Percentiles rank a stretch among this genome's conserved stretches.
These are phyloP conservation scores for Nycteola revayana DNA, from an alignment of 2,888 invertebrate species.

Conservation along the genomic window DNA sequence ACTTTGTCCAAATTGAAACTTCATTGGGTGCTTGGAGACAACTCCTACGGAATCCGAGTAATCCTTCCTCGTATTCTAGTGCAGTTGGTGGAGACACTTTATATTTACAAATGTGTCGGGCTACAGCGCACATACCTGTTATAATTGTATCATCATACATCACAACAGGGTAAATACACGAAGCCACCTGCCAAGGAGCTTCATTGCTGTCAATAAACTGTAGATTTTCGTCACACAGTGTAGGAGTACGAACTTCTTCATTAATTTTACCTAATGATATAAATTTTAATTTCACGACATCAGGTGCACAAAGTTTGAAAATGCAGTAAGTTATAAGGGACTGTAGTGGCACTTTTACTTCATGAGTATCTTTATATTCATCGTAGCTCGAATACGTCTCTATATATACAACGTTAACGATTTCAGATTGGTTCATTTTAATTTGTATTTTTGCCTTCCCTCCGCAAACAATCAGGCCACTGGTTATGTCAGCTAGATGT, in stretches of 20 bases:
- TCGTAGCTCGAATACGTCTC: slow-evolving; percentile 43
- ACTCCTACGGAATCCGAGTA: slow-evolving; percentile 90
- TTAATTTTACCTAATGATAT: slow-evolving; percentile 46
- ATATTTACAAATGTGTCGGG: slow-evolving; percentile 59
- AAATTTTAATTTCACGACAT: slow-evolving; percentile 63
- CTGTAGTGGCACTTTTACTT: slow-evolving; percentile 74
- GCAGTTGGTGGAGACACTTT: slow-evolving; percentile 28
- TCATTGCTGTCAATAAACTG: slow-evolving; percentile 47
- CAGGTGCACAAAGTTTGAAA: slow-evolving; percentile 81
- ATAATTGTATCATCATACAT: slow-evolving; percentile 83
- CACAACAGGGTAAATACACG: slow-evolving; percentile 85
- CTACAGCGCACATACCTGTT: slow-evolving; percentile 90
- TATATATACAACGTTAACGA: slow-evolving; percentile 52
- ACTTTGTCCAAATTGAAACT: slow-evolving; percentile 94
- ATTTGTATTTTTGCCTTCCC: too few species aligned
- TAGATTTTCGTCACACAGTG: slow-evolving; percentile 50
- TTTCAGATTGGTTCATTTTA: too few species aligned
- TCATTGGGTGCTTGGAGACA: slow-evolving; percentile 93
- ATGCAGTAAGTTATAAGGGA: slow-evolving; percentile 84
- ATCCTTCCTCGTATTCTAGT: slow-evolving; percentile 65
- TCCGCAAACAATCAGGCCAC: too few species aligned
- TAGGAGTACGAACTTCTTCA: slow-evolving; percentile 25
- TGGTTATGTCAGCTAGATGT: too few species aligned
- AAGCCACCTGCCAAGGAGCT: slow-evolving; percentile 71
- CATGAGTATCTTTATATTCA: slow-evolving; percentile 33